A percentile compares a stretch with the other conserved stretches of the same genome.
Evolutionary conservation across 2,797 vertebrate species (phyloP).

Genomic region (Neostethus bicornis): DNA sequence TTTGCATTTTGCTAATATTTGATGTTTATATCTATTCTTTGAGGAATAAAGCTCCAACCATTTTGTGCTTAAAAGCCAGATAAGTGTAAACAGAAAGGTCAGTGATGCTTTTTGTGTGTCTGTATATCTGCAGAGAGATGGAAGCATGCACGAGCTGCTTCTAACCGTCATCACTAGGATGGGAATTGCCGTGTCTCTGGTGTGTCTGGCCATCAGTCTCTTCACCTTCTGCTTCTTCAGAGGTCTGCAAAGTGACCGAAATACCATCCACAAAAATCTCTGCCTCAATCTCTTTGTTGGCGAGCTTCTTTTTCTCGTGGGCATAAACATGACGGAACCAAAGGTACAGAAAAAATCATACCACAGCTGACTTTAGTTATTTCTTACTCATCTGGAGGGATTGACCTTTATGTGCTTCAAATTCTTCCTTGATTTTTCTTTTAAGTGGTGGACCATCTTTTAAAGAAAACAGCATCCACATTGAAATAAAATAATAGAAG

Average conservation of each 20-base stretch:
- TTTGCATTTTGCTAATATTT: constrained; percentile 21
- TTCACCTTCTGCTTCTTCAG: constrained; percentile 99
- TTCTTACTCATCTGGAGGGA: constrained; percentile 20
- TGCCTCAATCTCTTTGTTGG: constrained; percentile 97
- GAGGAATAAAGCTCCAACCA: constrained; percentile 1
- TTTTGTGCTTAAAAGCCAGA: constrained; percentile 23
- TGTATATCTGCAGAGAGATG: constrained; percentile 81
- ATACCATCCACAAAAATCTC: constrained; percentile 99
- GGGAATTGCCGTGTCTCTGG: constrained; percentile 94
- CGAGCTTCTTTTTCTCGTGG: constrained; percentile 96
- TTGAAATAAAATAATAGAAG: constrained; percentile 8
- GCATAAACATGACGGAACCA: constrained; percentile 96
- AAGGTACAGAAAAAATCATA: constrained; percentile 77
- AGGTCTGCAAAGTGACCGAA: constrained; percentile 96
- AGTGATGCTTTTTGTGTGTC: not conserved
- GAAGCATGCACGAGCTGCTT: constrained; percentile 90
- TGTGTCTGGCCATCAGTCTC: constrained; percentile 97
- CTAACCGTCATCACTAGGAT: constrained; percentile 95
- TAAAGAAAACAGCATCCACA: constrained; percentile 8
- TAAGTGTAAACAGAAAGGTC: constrained; percentile 25
- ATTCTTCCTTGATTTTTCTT: constrained; percentile 13
- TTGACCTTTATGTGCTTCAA: constrained; percentile 36
- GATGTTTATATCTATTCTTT: constrained; percentile 13
- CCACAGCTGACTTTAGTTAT: constrained; percentile 7
- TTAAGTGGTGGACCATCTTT: constrained; percentile 17